A percentile compares a stretch with the other conserved stretches of the same genome.
Conservation (phyloP, 2,113 vertebrate genomes). For the Grammomys dolichurus region DNA sequence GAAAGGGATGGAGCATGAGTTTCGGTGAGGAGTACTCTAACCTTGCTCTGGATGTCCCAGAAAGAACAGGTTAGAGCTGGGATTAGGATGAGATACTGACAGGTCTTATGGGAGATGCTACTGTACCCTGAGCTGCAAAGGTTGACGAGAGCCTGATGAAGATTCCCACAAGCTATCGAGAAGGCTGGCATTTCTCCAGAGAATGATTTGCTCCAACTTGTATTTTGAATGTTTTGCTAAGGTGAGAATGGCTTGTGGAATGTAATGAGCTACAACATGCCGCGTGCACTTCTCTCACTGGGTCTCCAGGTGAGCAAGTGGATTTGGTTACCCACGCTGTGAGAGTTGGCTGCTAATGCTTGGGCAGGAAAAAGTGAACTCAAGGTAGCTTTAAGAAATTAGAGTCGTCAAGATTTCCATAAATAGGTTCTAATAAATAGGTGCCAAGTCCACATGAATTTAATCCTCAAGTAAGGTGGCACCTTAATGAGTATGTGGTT, state of each 20-base stretch:
- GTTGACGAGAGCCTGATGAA: background rate
- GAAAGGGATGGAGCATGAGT: background rate
- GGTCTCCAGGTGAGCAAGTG: background rate
- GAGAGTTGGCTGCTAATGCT: background rate
- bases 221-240: slow-evolving; percentile 29
- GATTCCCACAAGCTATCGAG: background rate
- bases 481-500: background rate
- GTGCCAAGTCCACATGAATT: background rate
- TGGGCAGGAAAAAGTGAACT: background rate
- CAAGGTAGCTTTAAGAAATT: background rate
- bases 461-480: background rate
- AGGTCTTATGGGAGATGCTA: background rate
- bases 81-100: background rate
- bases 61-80: background rate
- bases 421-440: background rate
- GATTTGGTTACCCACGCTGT: background rate
- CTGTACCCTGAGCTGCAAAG: background rate
- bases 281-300: background rate
- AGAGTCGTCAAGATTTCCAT: background rate
- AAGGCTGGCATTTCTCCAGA: background rate
- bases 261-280: background rate
- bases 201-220: background rate
- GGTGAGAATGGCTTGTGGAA: background rate
- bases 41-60: background rate
- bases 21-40: background rate